Evolutionary conservation across 2,797 vertebrate genomes (phyloP).

Genomic region (Eulemur coronatus): DNA sequence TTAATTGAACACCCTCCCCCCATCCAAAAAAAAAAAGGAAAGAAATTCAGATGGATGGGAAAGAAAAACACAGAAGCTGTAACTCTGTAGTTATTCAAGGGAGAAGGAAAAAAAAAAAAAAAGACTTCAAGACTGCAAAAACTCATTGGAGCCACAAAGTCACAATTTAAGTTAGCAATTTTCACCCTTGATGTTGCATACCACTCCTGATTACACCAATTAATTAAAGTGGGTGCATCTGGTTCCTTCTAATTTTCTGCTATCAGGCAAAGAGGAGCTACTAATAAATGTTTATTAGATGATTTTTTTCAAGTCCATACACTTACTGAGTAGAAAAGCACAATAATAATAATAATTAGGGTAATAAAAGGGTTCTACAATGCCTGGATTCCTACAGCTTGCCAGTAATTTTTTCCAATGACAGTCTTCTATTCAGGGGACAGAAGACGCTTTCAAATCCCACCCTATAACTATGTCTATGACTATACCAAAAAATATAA

Average conservation of each 20-base stretch:
- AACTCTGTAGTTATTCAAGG: background rate
- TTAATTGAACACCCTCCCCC: background rate
- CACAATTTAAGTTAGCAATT: slow-evolving; percentile 60
- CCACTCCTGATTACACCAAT: slow-evolving; percentile 66
- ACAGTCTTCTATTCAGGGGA: background rate
- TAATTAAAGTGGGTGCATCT: slow-evolving; percentile 74
- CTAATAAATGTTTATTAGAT: slow-evolving; percentile 73
- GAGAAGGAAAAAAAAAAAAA: background rate
- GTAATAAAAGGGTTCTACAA: slow-evolving; percentile 14
- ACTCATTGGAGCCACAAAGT: slow-evolving; percentile 54
- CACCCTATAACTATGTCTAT: background rate
- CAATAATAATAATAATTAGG: slow-evolving; percentile 35
- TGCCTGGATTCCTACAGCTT: background rate
- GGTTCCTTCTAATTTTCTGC: slow-evolving; percentile 71
- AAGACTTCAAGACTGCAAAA: background rate
- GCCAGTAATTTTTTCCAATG: background rate
- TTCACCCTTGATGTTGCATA: slow-evolving; percentile 51
- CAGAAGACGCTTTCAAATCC: background rate
- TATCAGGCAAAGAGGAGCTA: slow-evolving; percentile 53
- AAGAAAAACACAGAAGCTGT: background rate
- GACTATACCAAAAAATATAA: background rate
- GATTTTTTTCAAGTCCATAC: slow-evolving; percentile 51
- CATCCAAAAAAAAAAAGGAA: background rate
- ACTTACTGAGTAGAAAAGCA: slow-evolving; percentile 66
- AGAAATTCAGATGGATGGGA: background rate